phyloP scores from a whole-genome alignment of 2,797 vertebrate species.

The Dromococcyx pavoninus region DNA sequence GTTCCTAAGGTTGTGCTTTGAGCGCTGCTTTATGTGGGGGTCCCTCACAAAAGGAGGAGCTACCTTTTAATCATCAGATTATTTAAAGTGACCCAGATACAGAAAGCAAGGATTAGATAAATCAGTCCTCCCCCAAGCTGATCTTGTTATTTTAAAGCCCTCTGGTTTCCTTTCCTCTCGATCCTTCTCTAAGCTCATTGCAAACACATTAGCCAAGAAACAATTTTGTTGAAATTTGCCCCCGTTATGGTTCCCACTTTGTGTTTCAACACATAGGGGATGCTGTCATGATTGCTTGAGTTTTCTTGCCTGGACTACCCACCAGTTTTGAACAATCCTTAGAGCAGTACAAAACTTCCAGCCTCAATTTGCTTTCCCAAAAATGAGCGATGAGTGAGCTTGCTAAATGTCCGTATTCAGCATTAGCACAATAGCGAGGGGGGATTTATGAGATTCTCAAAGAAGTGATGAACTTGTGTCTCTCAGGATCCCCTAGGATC shows the following conservation, averaged over 20 bases:
- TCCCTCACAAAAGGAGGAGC: background rate
- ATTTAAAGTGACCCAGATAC: constrained; percentile 69
- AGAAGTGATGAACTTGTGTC: background rate
- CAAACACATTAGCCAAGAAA: background rate
- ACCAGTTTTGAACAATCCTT: background rate
- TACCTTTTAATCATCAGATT: constrained; percentile 54
- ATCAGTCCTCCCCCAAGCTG: constrained; percentile 38
- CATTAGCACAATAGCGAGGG: background rate
- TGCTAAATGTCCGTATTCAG: accelerated
- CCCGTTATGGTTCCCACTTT: accelerated
- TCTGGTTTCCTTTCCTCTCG: constrained; percentile 27
- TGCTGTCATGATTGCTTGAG: accelerated
- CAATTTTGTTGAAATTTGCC: background rate
- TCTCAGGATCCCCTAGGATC: background rate
- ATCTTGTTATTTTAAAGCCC: constrained; percentile 65
- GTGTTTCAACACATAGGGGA: background rate
- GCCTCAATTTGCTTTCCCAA: accelerated
- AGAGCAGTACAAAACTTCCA: background rate
- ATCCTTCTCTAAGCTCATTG: constrained; percentile 37
- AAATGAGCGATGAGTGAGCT: background rate
- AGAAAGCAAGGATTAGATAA: constrained; percentile 60
- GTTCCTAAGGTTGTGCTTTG: background rate
- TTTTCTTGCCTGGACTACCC: accelerated
- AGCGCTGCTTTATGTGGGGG: background rate
- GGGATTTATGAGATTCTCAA: background rate